Evolutionary conservation across 2,797 vertebrate genomes (phyloP).

Genomic region (Buceros bicornis): DNA sequence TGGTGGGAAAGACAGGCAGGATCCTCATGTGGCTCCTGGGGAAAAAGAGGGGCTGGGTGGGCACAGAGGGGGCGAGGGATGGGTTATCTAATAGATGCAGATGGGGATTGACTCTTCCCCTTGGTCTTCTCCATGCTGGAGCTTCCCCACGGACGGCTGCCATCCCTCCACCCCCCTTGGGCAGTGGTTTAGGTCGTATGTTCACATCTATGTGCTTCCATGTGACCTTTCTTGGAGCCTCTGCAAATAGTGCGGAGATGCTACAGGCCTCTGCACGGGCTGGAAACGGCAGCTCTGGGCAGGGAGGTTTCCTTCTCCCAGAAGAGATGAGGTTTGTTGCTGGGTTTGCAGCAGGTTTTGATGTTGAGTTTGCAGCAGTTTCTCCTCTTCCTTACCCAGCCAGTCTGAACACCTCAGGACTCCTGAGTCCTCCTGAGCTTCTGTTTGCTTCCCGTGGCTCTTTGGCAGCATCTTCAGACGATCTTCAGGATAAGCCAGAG

Average conservation of each 20-base stretch:
- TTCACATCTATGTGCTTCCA: neutral
- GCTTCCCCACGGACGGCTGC: neutral
- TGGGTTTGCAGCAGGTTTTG: neutral
- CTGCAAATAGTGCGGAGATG: accelerated
- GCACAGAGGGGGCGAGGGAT: neutral
- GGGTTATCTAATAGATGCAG: neutral
- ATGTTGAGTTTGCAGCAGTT: neutral
- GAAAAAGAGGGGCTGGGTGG: neutral
- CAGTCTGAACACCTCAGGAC: neutral
- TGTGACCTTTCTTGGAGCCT: neutral
- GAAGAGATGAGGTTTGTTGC: neutral
- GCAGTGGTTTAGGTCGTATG: neutral
- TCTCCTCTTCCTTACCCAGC: neutral
- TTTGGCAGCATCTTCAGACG: neutral
- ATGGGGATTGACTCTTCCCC: neutral
- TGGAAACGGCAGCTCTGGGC: neutral
- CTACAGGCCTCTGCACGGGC: neutral
- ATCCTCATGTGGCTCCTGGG: neutral
- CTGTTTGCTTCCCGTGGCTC: neutral
- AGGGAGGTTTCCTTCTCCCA: neutral
- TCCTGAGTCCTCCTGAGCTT: neutral
- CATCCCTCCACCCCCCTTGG: neutral
- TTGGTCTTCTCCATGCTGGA: neutral
- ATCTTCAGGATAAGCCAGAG: neutral
- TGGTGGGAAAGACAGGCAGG: conserved; percentile 4